A percentile compares a stretch with the other conserved stretches of the same genome.
Conservation (phyloP, 2,113 vertebrate genomes). For the Copsychus sechellarum region DNA sequence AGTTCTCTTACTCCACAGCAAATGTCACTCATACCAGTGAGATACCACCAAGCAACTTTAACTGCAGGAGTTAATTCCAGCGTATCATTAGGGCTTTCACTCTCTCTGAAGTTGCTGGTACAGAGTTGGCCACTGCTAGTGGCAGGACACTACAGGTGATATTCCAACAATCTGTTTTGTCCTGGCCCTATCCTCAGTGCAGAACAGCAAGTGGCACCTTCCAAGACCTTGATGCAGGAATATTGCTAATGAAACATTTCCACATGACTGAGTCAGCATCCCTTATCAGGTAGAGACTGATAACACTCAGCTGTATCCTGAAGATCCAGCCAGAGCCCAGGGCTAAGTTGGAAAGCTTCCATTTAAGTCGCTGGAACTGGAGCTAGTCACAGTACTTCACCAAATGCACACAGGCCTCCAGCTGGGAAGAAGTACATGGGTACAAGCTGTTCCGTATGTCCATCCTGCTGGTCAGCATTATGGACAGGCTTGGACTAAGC, state of each 20-base stretch:
- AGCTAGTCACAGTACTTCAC: background rate
- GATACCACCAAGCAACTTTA: background rate
- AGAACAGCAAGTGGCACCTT: background rate
- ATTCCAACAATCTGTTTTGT: background rate
- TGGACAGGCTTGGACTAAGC: background rate
- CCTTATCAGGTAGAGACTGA: background rate
- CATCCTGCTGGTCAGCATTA: background rate
- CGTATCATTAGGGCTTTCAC: background rate
- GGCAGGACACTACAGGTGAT: background rate
- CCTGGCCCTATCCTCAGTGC: background rate
- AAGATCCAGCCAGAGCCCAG: background rate
- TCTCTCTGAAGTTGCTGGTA: background rate
- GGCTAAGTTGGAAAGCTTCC: slow-evolving; percentile 10
- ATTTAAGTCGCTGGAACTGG: background rate
- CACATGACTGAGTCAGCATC: fast-evolving
- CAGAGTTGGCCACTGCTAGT: background rate
- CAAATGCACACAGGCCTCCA: background rate
- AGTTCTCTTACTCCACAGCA: background rate
- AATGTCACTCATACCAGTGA: background rate
- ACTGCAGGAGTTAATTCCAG: background rate
- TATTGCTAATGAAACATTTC: background rate
- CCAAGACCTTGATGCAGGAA: background rate
- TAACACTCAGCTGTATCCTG: background rate
- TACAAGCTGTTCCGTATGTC: background rate
- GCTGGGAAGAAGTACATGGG: background rate